These are phyloP conservation scores for Psittacula echo DNA, from an alignment of 2,797 vertebrate genomes.

Conservation along the genomic window DNA sequence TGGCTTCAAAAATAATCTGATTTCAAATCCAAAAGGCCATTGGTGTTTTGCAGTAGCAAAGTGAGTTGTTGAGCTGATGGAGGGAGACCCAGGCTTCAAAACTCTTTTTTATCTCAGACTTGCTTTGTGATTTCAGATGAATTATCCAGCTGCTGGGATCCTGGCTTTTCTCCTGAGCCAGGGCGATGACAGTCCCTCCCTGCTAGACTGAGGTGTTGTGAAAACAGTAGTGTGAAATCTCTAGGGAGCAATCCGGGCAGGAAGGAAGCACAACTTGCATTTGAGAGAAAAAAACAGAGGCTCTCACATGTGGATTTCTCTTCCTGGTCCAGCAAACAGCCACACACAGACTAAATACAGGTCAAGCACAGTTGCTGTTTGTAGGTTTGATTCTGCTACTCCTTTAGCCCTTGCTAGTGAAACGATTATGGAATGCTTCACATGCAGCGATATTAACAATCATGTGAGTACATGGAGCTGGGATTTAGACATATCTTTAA, in stretches of 20 bases:
- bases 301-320: background rate
- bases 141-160: background rate
- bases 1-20: background rate
- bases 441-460: fast-evolving
- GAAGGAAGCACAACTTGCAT: background rate
- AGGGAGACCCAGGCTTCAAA: background rate
- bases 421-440: background rate
- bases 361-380: background rate
- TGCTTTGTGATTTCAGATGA: background rate
- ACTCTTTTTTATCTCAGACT: fast-evolving
- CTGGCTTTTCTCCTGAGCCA: background rate
- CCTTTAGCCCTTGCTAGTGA: fast-evolving
- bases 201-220: background rate
- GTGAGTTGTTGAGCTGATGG: background rate
- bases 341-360: background rate
- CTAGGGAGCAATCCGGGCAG: background rate
- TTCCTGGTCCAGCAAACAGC: background rate
- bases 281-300: background rate
- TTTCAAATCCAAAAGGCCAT: fast-evolving
- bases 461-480: background rate
- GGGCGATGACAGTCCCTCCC: background rate
- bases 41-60: fast-evolving
- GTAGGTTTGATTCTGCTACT: background rate
- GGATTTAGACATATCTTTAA: background rate
- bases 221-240: background rate